Conservation (phyloP, 2,888 invertebrate species). For the Atrina japonica region DNA sequence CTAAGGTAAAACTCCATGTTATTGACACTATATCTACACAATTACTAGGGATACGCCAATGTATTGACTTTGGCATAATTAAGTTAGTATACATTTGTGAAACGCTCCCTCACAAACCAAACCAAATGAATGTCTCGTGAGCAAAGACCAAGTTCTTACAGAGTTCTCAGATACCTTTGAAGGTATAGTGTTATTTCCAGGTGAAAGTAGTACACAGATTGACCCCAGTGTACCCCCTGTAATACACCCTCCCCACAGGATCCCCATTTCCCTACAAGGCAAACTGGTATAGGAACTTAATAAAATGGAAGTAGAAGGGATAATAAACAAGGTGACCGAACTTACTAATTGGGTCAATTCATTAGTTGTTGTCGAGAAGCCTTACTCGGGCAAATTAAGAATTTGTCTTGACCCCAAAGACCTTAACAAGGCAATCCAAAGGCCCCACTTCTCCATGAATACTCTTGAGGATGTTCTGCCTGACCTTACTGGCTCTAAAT, state of each 20-base stretch:
- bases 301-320: conserved; percentile 6
- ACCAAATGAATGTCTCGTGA: too few relatives aligned
- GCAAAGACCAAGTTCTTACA: background rate
- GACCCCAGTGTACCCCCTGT: conserved; percentile 13
- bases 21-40: conserved; percentile 5
- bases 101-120: background rate
- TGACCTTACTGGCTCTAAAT: conserved; percentile 35
- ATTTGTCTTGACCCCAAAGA: conserved; percentile 49
- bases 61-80: conserved; percentile 6
- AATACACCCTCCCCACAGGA: conserved; percentile 9
- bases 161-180: conserved; percentile 5
- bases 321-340: conserved; percentile 21
- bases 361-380: conserved; percentile 26
- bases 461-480: conserved; percentile 44
- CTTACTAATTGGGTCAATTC: conserved; percentile 20
- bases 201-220: background rate
- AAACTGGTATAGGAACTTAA: conserved; percentile 9
- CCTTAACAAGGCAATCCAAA: conserved; percentile 41
- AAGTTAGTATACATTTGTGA: conserved; percentile 4
- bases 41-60: conserved; percentile 7
- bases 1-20: background rate
- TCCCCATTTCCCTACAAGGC: background rate
- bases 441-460: conserved; percentile 40
- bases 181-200: conserved; percentile 6
- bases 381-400: conserved; percentile 40